phyloP scores from a whole-genome alignment of 2,797 vertebrate species.

The Cirrhinus mrigala region DNA sequence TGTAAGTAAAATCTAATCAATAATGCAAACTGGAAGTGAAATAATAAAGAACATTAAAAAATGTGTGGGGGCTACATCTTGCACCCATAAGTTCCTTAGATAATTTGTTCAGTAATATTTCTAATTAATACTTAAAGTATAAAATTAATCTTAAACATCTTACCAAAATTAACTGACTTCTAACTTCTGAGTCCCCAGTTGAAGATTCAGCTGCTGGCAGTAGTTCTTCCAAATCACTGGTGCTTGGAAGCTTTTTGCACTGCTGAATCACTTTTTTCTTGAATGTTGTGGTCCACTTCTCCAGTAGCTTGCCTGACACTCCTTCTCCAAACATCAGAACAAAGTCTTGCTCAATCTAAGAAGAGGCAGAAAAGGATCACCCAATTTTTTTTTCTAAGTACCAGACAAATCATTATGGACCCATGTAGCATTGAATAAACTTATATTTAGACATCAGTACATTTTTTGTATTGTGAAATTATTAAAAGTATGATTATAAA shows the following conservation, averaged over 20 bases:
- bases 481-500: conserved; percentile 45
- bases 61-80: too few relatives aligned
- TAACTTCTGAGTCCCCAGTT: conserved; percentile 9
- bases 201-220: conserved; percentile 53
- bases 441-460: not conserved
- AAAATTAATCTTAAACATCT: too few relatives aligned
- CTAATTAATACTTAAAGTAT: too few relatives aligned
- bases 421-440: not conserved
- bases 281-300: conserved; percentile 52
- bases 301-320: conserved; percentile 49
- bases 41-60: too few relatives aligned
- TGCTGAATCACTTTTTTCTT: conserved; percentile 58
- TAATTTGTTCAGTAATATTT: too few relatives aligned
- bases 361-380: not conserved
- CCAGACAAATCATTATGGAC: not conserved
- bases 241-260: conserved; percentile 58
- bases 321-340: conserved; percentile 55
- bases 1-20: too few relatives aligned
- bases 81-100: too few relatives aligned
- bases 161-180: too few relatives aligned
- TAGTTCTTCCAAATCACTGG: conserved; percentile 58
- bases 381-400: too few relatives aligned
- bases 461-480: not conserved
- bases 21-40: too few relatives aligned
- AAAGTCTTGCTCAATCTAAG: conserved; percentile 56